phyloP scores from a whole-genome alignment of 2,113 vertebrate species.

The Ageneiosus marmoratus region DNA sequence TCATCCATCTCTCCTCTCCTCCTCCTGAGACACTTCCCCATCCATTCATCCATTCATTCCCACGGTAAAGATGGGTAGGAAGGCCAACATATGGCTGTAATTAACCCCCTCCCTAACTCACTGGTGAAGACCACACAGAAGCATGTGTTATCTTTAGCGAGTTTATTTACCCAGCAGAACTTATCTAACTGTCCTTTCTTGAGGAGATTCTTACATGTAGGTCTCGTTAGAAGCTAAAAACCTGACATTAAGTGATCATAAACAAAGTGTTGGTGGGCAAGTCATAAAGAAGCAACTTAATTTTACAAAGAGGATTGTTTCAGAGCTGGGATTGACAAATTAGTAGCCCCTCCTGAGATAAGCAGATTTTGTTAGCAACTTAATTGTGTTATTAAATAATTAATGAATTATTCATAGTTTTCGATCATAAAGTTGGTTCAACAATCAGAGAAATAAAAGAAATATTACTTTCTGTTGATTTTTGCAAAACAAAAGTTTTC shows the following conservation, averaged over 20 bases:
- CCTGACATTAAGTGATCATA: background rate
- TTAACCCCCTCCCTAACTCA: slow-evolving; percentile 54
- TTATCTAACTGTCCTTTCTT: slow-evolving; percentile 56
- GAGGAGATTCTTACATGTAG: slow-evolving; percentile 39
- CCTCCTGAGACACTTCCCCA: slow-evolving; percentile 52
- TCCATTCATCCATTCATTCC: slow-evolving; percentile 59
- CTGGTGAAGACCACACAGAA: slow-evolving; percentile 70
- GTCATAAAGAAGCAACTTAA: slow-evolving; percentile 6
- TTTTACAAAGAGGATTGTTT: background rate
- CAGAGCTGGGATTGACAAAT: background rate
- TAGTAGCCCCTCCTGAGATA: background rate
- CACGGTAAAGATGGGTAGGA: slow-evolving; percentile 58
- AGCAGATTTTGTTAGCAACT: background rate
- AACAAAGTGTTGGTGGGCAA: slow-evolving; percentile 6
- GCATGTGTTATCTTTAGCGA: slow-evolving; percentile 52
- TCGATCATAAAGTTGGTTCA: background rate
- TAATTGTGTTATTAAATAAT: background rate
- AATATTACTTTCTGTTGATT: background rate
- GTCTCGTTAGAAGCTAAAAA: slow-evolving; percentile 25
- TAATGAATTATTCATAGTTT: background rate
- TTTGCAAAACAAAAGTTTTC: background rate
- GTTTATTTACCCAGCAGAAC: slow-evolving; percentile 68
- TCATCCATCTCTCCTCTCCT: slow-evolving; percentile 56
- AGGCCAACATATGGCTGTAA: slow-evolving; percentile 67
- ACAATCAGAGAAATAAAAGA: background rate